These are phyloP conservation scores for Drosophila leonis DNA, from an alignment of 2,888 invertebrate genomes.

Conservation along the genomic window DNA sequence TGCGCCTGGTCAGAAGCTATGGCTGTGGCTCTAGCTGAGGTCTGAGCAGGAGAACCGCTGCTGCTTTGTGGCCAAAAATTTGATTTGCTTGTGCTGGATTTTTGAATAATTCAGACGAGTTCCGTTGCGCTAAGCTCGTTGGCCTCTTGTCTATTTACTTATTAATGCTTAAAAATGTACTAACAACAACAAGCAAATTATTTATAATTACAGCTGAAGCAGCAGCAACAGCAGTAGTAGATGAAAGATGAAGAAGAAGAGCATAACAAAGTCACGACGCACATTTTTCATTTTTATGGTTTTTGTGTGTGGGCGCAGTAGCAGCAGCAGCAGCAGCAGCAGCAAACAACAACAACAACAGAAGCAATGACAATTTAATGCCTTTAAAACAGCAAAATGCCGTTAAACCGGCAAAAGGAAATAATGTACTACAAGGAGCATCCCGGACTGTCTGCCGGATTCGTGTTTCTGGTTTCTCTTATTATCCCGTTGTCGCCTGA, in stretches of 20 bases:
- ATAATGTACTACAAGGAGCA: conserved; percentile 42
- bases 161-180: conserved; percentile 61
- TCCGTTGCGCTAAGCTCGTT: conserved; percentile 42
- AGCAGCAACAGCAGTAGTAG: conserved; percentile 15
- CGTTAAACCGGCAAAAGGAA: conserved; percentile 71
- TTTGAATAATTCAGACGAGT: conserved; percentile 65
- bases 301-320: conserved; percentile 33
- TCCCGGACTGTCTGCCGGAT: conserved; percentile 51
- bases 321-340: conserved; percentile 22
- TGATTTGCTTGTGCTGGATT: conserved; percentile 59
- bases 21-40: neutral
- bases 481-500: conserved; percentile 79
- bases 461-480: conserved; percentile 61
- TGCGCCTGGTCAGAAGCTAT: conserved; percentile 1
- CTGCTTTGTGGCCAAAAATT: conserved; percentile 54
- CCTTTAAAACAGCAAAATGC: conserved; percentile 77
- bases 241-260: conserved; percentile 19
- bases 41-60: neutral
- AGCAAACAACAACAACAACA: conserved; percentile 11
- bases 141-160: conserved; percentile 66
- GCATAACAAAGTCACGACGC: conserved; percentile 55
- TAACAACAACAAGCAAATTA: conserved; percentile 57
- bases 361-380: conserved; percentile 70
- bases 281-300: conserved; percentile 76
- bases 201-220: conserved; percentile 68